Evolutionary conservation across 1,140 invertebrate genomes (phyloP), one percentile per base, ranked within the genome.

Genomic region (Ceratina calcarata): DNA sequence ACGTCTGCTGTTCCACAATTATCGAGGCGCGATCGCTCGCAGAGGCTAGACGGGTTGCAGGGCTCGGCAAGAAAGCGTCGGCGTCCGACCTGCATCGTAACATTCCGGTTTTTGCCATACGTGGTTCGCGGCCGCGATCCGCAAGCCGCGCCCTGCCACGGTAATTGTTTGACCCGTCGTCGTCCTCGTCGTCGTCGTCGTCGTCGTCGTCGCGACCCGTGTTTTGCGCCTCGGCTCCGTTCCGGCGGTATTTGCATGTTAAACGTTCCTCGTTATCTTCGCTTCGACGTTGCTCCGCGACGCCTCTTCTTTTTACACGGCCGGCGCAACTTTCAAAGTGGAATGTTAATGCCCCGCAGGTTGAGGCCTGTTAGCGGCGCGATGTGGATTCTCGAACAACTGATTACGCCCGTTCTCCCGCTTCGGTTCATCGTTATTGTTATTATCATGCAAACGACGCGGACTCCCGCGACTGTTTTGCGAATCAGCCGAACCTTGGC

Each of bases 211-310:
- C 27, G 27, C 27, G 27, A 4, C 27, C 13, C 20, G 15, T 74
- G 70, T 67, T 79, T 67, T 66, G 62, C 55, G 22, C 15, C 1
- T 53, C 2, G 27, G 62, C 74, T 79, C 55, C 53, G 60, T 73
- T 22, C 22, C 61, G 45, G 27, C n/a, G 12, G 58, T 78, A 78
- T 78, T 78, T 73, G 69, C 77, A 73, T 65, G 77, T 78, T 78
- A 72, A 78, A 78, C 77, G 69, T 58, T 65, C 27, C 69, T 78
- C 77, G 77, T 78, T 78, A 78, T 78, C 77, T 65, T 78, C 61
- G 51, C 68, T 72, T 78, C 77, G 77, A 73, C 69, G 77, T 65
- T 58, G 20, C 20, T 22, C 22, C 15, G 7, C 3, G 18, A 51
- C n/a, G 55, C 57, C 55, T 8, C 67, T 37, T 32, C 74, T 78